A percentile compares a stretch with the other conserved stretches of the same genome.
phyloP scores from a whole-genome alignment of 2,888 invertebrate genomes.

The Thysanoteuthis rhombus region DNA sequence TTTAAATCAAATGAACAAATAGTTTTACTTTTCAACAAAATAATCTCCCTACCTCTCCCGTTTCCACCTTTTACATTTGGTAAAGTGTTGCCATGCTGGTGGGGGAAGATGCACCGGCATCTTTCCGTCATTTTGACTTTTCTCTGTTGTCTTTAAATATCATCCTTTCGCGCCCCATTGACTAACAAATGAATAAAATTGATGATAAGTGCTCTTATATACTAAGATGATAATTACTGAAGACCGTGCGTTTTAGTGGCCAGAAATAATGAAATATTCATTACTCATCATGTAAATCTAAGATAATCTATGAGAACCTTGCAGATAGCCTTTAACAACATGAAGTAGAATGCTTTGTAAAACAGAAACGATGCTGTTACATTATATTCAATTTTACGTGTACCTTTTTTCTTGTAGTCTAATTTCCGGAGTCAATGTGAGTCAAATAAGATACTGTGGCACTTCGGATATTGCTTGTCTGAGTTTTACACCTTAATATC shows the following conservation, averaged over 20 bases:
- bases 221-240: too few relatives aligned
- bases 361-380: neutral
- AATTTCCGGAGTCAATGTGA: neutral
- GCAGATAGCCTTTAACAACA: neutral
- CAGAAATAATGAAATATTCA: neutral
- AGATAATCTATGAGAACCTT: neutral
- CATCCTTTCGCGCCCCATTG: too few relatives aligned
- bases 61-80: too few relatives aligned
- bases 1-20: too few relatives aligned
- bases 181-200: too few relatives aligned
- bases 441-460: neutral
- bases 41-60: too few relatives aligned
- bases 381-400: neutral
- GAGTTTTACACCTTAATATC: neutral
- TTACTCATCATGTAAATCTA: neutral
- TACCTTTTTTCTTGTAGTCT: neutral
- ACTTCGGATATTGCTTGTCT: constrained; percentile 12
- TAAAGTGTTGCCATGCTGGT: too few relatives aligned
- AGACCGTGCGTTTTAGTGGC: neutral
- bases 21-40: too few relatives aligned
- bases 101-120: too few relatives aligned
- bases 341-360: neutral
- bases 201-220: too few relatives aligned
- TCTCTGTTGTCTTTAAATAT: too few relatives aligned
- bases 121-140: too few relatives aligned